A percentile compares a stretch with the other conserved stretches of the same genome.
Conservation (phyloP, 2,797 vertebrate genomes). For the Taeniopygia guttata region DNA sequence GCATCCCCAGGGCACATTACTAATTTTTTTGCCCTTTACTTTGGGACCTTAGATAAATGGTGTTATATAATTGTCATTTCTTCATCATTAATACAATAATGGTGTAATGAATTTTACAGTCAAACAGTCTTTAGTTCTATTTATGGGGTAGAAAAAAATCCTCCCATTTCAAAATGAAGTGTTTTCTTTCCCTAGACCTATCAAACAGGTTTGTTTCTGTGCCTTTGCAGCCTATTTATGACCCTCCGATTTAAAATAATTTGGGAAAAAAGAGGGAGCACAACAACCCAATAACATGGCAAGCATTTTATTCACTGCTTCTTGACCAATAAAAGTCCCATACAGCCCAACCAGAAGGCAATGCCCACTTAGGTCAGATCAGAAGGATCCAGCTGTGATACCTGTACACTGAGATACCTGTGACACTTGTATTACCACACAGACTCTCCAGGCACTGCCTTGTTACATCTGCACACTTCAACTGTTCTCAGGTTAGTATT, state of each 20-base stretch:
- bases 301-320: not conserved
- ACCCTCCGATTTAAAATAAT: not conserved
- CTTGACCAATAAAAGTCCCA: accelerated
- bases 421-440: not conserved
- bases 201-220: not conserved
- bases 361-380: not conserved
- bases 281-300: not conserved
- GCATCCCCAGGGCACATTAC: not conserved
- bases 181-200: not conserved
- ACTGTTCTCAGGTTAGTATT: not conserved
- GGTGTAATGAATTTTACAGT: slow-evolving; percentile 10
- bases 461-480: not conserved
- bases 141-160: not conserved
- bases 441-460: not conserved
- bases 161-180: not conserved
- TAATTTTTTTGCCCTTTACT: slow-evolving; percentile 40
- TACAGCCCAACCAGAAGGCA: not conserved
- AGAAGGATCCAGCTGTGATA: not conserved
- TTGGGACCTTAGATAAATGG: slow-evolving; percentile 2
- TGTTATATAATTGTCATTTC: slow-evolving; percentile 1
- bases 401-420: no score
- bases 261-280: not conserved
- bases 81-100: not conserved
- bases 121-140: not conserved
- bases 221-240: not conserved